phyloP scores from a whole-genome alignment of 1,140 invertebrate species.

The Drosophila dunni region DNA sequence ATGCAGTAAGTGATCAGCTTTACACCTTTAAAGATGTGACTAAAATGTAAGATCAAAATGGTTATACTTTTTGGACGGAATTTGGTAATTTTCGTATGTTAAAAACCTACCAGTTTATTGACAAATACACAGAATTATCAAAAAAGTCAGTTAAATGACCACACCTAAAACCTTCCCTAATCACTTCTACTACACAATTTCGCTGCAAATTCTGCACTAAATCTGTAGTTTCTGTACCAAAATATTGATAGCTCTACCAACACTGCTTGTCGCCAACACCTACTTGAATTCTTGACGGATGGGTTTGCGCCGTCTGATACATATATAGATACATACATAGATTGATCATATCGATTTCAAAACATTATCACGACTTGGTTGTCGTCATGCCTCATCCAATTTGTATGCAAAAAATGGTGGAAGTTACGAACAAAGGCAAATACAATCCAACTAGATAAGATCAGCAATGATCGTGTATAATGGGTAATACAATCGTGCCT shows the following conservation, averaged over 20 bases:
- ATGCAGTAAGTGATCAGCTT: no score
- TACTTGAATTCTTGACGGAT: not conserved
- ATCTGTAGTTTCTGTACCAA: no score
- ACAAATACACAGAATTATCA: no score
- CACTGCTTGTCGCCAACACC: not conserved
- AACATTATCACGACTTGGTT: slow-evolving; percentile 29
- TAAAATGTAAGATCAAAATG: no score
- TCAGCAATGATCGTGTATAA: slow-evolving; percentile 16
- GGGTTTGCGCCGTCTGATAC: not conserved
- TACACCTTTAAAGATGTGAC: no score
- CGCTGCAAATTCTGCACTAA: no score
- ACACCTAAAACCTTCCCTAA: no score
- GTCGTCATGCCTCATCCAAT: slow-evolving; percentile 14
- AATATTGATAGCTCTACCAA: not conserved
- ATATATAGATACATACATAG: slow-evolving; percentile 11
- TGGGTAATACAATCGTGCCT: not conserved
- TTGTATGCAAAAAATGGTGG: slow-evolving; percentile 29
- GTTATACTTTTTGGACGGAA: no score
- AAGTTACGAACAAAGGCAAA: slow-evolving; percentile 3
- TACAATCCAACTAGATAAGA: slow-evolving; percentile 18
- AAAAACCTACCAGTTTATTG: no score
- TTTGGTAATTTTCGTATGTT: no score
- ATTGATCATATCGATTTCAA: slow-evolving; percentile 6
- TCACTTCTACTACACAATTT: no score
- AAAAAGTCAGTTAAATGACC: no score